These are phyloP conservation scores for Gymnogyps californianus DNA, from an alignment of 2,113 vertebrate species.

Conservation along the genomic window DNA sequence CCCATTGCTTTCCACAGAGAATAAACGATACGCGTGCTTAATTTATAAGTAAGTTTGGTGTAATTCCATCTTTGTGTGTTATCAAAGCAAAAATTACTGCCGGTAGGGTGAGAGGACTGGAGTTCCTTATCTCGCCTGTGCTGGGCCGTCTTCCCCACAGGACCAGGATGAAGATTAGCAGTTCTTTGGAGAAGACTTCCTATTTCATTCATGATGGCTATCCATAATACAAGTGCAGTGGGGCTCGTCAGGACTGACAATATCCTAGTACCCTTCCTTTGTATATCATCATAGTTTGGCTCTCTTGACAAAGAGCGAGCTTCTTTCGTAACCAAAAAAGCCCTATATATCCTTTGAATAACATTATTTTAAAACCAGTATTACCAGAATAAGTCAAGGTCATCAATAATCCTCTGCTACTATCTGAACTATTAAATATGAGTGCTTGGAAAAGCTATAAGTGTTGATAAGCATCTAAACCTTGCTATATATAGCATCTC, in stretches of 20 bases:
- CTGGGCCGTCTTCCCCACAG: neutral
- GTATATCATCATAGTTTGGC: neutral
- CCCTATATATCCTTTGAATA: neutral
- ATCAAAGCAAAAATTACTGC: neutral
- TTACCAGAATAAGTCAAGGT: neutral
- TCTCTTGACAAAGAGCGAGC: neutral
- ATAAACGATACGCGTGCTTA: neutral
- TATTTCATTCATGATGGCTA: neutral
- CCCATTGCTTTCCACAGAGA: neutral
- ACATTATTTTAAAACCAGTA: neutral
- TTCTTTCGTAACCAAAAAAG: neutral
- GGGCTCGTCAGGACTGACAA: neutral
- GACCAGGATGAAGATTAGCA: neutral
- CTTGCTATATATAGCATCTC: neutral
- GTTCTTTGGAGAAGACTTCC: neutral
- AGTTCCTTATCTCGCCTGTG: neutral
- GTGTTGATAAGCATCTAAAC: neutral
- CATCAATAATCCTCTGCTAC: neutral
- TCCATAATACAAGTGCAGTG: neutral
- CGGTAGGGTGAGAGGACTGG: neutral
- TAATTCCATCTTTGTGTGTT: neutral
- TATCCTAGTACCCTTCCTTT: neutral
- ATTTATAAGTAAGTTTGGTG: neutral
- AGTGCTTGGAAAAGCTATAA: neutral
- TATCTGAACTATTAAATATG: neutral